Evolutionary conservation across 2,888 invertebrate genomes (phyloP).

Genomic region (Polymixis flavicincta): DNA sequence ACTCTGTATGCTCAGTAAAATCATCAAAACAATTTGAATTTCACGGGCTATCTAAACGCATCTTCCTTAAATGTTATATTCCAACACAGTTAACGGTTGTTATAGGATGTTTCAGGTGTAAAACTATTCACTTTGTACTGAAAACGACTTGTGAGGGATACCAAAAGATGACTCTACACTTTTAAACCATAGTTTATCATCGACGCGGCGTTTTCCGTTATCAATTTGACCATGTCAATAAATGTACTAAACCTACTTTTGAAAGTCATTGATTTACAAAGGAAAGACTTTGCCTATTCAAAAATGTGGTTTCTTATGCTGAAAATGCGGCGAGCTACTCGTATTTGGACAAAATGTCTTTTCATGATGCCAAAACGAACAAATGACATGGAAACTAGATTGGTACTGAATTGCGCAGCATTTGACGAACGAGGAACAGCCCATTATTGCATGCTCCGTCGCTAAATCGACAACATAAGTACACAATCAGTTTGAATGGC

Average conservation of each 20-base stretch:
- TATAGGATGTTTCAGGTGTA: no score
- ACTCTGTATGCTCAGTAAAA: no score
- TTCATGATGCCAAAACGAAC: neutral
- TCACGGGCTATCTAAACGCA: no score
- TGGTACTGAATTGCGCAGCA: neutral
- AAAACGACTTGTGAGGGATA: neutral
- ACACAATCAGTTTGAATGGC: constrained; percentile 27
- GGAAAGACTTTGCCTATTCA: neutral
- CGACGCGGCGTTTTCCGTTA: no score
- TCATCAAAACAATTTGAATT: no score
- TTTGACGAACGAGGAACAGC: neutral
- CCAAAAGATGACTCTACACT: no score
- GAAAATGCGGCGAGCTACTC: no score
- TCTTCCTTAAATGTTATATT: no score
- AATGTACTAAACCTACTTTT: neutral
- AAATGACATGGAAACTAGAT: neutral
- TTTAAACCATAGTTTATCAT: no score
- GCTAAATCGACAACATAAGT: constrained; percentile 14
- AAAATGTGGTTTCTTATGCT: neutral
- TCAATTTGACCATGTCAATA: neutral
- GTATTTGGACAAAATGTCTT: neutral
- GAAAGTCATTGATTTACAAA: neutral
- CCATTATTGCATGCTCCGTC: constrained; percentile 18
- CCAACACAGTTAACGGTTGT: no score
- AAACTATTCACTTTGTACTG: no score